Conservation (phyloP, 2,797 vertebrate genomes). For the Phrynocephalus forsythii region DNA sequence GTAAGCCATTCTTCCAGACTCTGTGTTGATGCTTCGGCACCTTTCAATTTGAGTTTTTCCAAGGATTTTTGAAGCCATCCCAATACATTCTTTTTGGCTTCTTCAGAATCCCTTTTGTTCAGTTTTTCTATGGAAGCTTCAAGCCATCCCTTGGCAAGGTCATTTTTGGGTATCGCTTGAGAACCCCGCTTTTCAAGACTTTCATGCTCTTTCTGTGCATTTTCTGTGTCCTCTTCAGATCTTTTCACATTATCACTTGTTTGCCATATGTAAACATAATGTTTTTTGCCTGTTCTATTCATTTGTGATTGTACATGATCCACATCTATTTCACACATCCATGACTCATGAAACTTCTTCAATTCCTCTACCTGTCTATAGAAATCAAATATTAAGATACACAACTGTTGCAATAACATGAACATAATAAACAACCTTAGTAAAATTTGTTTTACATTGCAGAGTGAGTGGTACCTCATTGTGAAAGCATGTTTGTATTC, state of each 20-base stretch:
- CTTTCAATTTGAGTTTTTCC: not conserved
- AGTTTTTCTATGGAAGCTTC: not conserved
- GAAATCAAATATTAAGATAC: not conserved
- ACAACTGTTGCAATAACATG: not conserved
- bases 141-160: not conserved
- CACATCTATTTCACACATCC: not conserved
- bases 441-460: not conserved
- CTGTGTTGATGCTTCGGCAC: too few species aligned
- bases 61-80: not conserved
- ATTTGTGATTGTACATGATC: slow-evolving; percentile 11
- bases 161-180: not conserved
- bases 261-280: slow-evolving; percentile 28
- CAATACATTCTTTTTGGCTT: not conserved
- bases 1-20: not conserved
- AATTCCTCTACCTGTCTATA: not conserved
- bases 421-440: slow-evolving; percentile 4
- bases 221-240: not conserved
- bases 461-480: not conserved
- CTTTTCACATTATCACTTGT: not conserved
- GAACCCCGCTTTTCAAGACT: not conserved
- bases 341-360: not conserved
- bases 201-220: not conserved
- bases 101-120: not conserved
- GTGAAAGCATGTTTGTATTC: not conserved
- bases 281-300: slow-evolving; percentile 9